Evolutionary conservation across 1,140 invertebrate species (phyloP).

Genomic region (Heliconius nattereri): DNA sequence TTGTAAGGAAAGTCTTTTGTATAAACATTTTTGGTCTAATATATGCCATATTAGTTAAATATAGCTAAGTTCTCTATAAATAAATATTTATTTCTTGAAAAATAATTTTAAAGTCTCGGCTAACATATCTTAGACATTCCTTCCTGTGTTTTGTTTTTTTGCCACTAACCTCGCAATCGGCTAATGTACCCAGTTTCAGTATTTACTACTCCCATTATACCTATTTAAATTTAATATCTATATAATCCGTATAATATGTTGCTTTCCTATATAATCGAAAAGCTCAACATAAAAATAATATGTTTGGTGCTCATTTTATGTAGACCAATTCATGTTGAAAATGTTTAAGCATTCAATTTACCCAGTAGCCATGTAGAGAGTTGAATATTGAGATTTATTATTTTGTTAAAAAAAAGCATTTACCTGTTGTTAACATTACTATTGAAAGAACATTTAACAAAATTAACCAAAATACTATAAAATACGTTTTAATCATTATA

Average conservation of each 20-base stretch:
- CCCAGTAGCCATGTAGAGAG: constrained; percentile 44
- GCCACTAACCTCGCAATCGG: neutral
- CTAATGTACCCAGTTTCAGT: constrained; percentile 8
- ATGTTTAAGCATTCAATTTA: constrained; percentile 26
- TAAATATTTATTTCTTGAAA: too few relatives aligned
- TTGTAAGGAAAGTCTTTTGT: neutral
- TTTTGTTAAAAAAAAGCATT: constrained; percentile 67
- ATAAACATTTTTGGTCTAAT: too few relatives aligned
- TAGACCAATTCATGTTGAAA: constrained; percentile 34
- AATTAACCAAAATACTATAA: constrained; percentile 16
- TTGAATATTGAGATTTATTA: constrained; percentile 53
- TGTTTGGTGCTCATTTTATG: constrained; percentile 37
- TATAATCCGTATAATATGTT: constrained; percentile 19
- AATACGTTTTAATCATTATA: constrained; percentile 6
- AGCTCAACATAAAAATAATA: constrained; percentile 34
- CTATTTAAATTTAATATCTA: neutral
- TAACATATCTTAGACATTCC: neutral
- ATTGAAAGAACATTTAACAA: constrained; percentile 15
- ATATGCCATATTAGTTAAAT: too few relatives aligned
- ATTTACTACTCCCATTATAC: neutral
- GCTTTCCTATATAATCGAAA: constrained; percentile 34
- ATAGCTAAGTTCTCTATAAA: too few relatives aligned
- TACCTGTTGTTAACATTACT: constrained; percentile 56
- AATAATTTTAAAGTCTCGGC: neutral
- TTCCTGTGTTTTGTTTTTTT: neutral